Evolutionary conservation across 1,140 invertebrate species (phyloP).

Genomic region (Drosophila tsacasi): DNA sequence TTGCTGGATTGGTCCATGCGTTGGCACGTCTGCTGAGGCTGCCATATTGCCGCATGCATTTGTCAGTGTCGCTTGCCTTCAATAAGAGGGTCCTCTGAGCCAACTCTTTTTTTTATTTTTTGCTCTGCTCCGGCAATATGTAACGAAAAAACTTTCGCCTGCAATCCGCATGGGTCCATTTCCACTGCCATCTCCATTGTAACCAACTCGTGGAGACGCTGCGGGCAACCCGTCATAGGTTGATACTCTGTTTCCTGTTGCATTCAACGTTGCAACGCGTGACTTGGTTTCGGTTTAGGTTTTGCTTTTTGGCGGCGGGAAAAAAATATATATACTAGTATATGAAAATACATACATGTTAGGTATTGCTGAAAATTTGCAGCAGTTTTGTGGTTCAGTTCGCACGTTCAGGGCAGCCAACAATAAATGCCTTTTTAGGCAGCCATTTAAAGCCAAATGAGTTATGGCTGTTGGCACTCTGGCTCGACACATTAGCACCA

Average conservation of each 20-base stretch:
- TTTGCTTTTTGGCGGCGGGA: conserved; percentile 16
- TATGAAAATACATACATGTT: conserved; percentile 52
- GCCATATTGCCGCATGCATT: conserved; percentile 68
- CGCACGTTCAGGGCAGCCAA: conserved; percentile 69
- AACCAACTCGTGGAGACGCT: conserved; percentile 52
- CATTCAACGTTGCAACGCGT: conserved; percentile 48
- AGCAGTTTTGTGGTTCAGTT: conserved; percentile 58
- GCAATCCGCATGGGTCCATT: conserved; percentile 63
- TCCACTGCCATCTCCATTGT: conserved; percentile 56
- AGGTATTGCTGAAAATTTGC: conserved; percentile 58
- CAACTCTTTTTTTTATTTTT: conserved; percentile 6
- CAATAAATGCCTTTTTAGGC: conserved; percentile 77
- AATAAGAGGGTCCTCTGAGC: conserved; percentile 57
- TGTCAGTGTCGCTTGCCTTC: conserved; percentile 68
- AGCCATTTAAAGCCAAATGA: conserved; percentile 75
- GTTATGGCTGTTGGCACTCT: conserved; percentile 78
- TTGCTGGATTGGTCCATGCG: conserved; percentile 56
- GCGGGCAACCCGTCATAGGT: conserved; percentile 64
- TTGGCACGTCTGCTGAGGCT: conserved; percentile 55
- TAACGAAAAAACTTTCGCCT: conserved; percentile 73
- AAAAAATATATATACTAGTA: conserved; percentile 13
- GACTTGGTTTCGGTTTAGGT: conserved; percentile 60
- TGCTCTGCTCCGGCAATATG: conserved; percentile 43
- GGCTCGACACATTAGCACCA: conserved; percentile 76
- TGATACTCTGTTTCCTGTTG: conserved; percentile 63